Base-by-base conservation (phyloP, 2,888 invertebrate species). In the Didymodactylos carnosus region DNA sequence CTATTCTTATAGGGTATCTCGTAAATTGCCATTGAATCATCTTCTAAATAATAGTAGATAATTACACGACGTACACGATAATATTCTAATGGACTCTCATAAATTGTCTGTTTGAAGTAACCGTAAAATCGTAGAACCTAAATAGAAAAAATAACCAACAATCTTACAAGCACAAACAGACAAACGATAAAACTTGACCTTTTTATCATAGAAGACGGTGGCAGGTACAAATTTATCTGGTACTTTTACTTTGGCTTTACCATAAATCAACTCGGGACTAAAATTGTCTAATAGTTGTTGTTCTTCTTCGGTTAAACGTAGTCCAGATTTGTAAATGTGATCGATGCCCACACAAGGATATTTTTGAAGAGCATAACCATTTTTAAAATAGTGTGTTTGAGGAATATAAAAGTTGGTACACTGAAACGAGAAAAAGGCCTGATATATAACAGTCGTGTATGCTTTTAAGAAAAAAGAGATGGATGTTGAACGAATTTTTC, bases 101-200 rank as follows among this genome's bases (percentile, higher is more conserved):
- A 87, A 0, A 91, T 88, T 0, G 89, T 87, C 81, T 91, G 90
- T 79, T 89, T 90, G 84, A 91, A 91, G 83, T 89, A 92, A 0
- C 88, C 91, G 76, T 87, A 87, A 82, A 91, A 92, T 76, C 88
- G 88, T 40, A 93, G 86, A 78, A 89, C 89, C 80, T 90, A 39
- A 23, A 29, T 19, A 16, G 2, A 41, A 35, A n/a, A n/a, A n/a
- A n/a, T n/a, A n/a, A 41, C 25, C 5, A 70, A 72, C 14, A 27
- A n/a, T n/a, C n/a, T n/a, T n/a, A n/a, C n/a, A n/a, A n/a, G n/a
- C n/a, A n/a, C n/a, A n/a, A n/a, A n/a, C n/a, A n/a, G n/a, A n/a
- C n/a, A n/a, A n/a, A n/a, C n/a, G n/a, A n/a, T n/a, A n/a, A n/a
- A n/a, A n/a, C n/a, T n/a, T n/a, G 73, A 83, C 83, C 81, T 83